A percentile compares a stretch with the other conserved stretches of the same genome.
Evolutionary conservation across 2,797 vertebrate genomes (phyloP).

Genomic region (Scleropages formosus): DNA sequence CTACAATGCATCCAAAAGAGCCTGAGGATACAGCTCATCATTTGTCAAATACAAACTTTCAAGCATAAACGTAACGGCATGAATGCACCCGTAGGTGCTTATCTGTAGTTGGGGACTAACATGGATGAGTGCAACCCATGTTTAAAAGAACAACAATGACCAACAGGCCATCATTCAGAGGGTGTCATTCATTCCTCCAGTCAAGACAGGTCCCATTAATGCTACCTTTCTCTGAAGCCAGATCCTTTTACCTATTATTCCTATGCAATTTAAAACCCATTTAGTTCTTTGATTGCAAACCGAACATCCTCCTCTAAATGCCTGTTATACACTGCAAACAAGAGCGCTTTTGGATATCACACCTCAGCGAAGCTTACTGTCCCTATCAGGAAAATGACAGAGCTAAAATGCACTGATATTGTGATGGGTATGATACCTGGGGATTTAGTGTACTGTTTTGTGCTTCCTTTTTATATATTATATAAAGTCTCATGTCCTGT

Average conservation of each 20-base stretch:
- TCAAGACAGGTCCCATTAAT: conserved; percentile 25
- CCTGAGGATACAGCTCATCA: neutral
- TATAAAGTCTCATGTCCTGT: neutral
- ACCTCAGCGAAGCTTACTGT: conserved; percentile 2
- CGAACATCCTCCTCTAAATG: conserved; percentile 24
- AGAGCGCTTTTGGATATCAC: conserved; percentile 14
- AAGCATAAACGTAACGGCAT: neutral
- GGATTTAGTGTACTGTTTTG: neutral
- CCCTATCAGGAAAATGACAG: conserved; percentile 4
- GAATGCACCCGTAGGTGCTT: neutral
- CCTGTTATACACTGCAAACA: conserved; percentile 15
- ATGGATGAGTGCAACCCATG: conserved; percentile 38
- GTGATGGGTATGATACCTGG: neutral
- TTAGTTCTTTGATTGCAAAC: conserved; percentile 21
- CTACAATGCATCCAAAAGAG: no score
- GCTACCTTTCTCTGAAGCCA: conserved; percentile 21
- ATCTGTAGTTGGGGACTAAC: conserved; percentile 8
- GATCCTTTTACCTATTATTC: conserved; percentile 26
- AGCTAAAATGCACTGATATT: conserved; percentile 1
- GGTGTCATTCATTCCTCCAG: conserved; percentile 24
- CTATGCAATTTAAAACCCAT: conserved; percentile 26
- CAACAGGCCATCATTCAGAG: conserved; percentile 13
- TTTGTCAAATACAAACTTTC: neutral
- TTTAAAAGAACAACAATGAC: conserved; percentile 28
- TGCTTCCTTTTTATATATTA: neutral